Conservation (phyloP, 2,113 vertebrate genomes). For the Heptranchias perlo region DNA sequence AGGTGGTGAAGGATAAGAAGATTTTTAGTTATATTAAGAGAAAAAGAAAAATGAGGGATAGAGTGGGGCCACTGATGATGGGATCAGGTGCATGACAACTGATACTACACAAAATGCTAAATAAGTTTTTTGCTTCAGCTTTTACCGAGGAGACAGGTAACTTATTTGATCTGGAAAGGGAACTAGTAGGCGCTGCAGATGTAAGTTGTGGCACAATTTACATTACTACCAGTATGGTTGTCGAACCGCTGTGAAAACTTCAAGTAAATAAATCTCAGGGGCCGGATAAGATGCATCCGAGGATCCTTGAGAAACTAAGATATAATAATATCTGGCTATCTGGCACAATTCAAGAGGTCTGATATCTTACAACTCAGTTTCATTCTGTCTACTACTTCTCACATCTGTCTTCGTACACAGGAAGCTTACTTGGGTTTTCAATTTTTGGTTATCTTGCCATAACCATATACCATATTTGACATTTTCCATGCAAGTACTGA, state of each 20-base stretch:
- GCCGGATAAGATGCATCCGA: neutral
- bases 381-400: neutral
- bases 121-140: neutral
- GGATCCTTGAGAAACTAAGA: neutral
- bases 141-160: neutral
- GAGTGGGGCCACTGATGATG: neutral
- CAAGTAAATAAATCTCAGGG: neutral
- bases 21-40: neutral
- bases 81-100: neutral
- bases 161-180: neutral
- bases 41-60: neutral
- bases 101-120: neutral
- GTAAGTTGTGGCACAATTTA: neutral
- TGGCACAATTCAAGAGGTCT: neutral
- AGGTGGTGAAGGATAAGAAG: neutral
- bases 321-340: neutral
- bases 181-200: neutral
- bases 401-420: neutral
- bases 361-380: neutral
- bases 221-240: neutral
- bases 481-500: neutral
- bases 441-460: neutral
- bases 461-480: neutral
- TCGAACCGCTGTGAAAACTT: neutral
- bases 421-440: neutral